Evolutionary conservation across 2,888 invertebrate genomes (phyloP), one percentile per base, ranked within the genome.

Genomic region (Ennomos quercinarius): DNA sequence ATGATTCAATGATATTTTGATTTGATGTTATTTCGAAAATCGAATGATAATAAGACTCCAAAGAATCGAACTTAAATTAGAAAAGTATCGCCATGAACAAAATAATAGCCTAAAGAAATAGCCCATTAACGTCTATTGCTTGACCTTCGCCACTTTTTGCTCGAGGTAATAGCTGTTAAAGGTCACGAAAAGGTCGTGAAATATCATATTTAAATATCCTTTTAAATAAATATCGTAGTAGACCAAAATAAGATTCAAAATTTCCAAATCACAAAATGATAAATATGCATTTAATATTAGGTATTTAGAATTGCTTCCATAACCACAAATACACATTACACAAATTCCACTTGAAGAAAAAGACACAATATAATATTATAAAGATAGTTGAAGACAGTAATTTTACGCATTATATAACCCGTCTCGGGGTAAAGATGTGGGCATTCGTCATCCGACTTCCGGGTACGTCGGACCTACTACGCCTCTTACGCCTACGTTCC

Each of bases 371-470:
- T 76, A 77, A 27, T 27, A 6, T 27, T 84, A 83, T 80, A 83
- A 77, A 78, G 79, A 82, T 84, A 86, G 83, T 85, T 84, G 82
- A 82, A 83, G 84, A 81, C 83, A 80, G 86, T 89, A 86, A 91
- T 90, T 90, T 91, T 86, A 84, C 89, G 89, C 89, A 81, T 89
- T 89, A 90, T 89, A 81, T 89, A 86, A 83, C 87, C 87, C 81
- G 88, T 89, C 88, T 78, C 76, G 73, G 62, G 78, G 76, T 77
- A 78, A 78, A 82, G 72, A 82, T 76, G 78, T 73, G 80, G 80
- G 71, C 86, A 90, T 91, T 87, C 86, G 84, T 91, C 91, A 89
- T 85, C 80, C 78, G 72, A 77, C 80, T 81, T 83, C 79, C 81
- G 76, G 67, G 73, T 68, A 71, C 67, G 70, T 75, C 77, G 77